Base-by-base conservation (phyloP, 2,888 invertebrate species). In the Lithophane leautieri region DNA sequence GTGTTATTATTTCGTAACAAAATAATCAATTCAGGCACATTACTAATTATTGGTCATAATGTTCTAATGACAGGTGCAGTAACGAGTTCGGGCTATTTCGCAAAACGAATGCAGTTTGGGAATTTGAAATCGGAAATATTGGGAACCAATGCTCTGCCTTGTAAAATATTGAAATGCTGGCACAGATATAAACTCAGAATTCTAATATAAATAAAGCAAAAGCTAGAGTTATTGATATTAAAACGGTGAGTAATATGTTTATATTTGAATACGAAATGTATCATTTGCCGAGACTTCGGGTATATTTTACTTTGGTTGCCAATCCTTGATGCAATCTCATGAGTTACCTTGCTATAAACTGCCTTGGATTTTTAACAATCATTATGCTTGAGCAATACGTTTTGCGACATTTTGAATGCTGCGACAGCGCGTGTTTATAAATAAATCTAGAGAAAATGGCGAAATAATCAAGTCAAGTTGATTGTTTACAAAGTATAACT, bases 1-100 rank as follows among this genome's bases (percentile, higher is more conserved):
- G 88, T 88, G 89, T 91, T 87, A 88, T 78, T 86, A 88, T 88
- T 90, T 91, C 91, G 91, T 94, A 94, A 95, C 92, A 90, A 91
- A 94, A 94, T 93, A 87, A 87, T 89, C 89, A 89, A 92, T 91
- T 89, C 90, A 90, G 84, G 89, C 88, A 82, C 87, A 89, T 93
- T 93, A 91, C 89, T 91, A 91, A 93, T 91, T 89, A 92, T 90
- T 82, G 75, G 42, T 74, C 77, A 81, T 82, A 73, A 74, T 70
- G 69, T 16, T 73, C 47, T 83, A 80, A 88, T 79, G 76, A 74
- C 84, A 75, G 60, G 44, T 63, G 22, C 56, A 54, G 25, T 74
- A 72, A 77, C 70, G 19, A 73, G 67, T 68, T 73, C 52, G 7
- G 16, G 7, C 7, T 34, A 74, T 85, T 85, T 74, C 85, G 66